Base-by-base conservation (phyloP, 2,797 vertebrate species). In the Nannoperca australis region DNA sequence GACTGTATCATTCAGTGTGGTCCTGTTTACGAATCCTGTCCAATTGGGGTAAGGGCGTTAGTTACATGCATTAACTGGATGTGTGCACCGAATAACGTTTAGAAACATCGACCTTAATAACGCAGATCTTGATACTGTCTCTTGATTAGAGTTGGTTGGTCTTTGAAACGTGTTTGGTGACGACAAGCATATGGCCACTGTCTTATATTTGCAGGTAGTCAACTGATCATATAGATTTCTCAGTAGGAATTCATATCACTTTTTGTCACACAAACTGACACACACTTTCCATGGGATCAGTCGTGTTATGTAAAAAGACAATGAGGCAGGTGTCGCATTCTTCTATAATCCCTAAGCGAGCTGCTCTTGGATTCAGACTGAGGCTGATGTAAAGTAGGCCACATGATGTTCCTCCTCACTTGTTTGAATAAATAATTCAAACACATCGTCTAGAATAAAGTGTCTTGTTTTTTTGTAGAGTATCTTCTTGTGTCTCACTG, bases 21-120 rank as follows among this genome's bases (percentile, higher is more conserved):
- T 94, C 96, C 81, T 94, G 93, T 89, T 90, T 96, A 70, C 90
- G 81, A 74, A 75, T 96, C 51, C 91, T 96, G 65, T 90, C 82
- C 1, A 95, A 94, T 83, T 99, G 97, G 97, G 97, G 98, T 99
- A 97, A 98, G 97, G 80, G 32, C 38, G 6, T 30, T n/a, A 30
- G 66, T 50, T n/a, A 30, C 5, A 5, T 40, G 22, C 17, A 22
- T 50, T 60, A 67, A 64, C 62, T 51, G 49, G 30, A 67, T 14
- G 6, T 32, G 10, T 53, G 18, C 22, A 45, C 14, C 45, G 12
- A 44, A 22, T 60, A 15, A 15, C n/a, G 11, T 64, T 56, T 36
- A 10, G 9, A 40, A 18, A 0, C 36, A 44, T 30, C 32, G 13
- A 49, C 17, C 30, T 36, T n/a, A 51, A 54, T 49, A 30, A 73